Conservation (phyloP, 2,888 invertebrate genomes). For the Belgica antarctica region DNA sequence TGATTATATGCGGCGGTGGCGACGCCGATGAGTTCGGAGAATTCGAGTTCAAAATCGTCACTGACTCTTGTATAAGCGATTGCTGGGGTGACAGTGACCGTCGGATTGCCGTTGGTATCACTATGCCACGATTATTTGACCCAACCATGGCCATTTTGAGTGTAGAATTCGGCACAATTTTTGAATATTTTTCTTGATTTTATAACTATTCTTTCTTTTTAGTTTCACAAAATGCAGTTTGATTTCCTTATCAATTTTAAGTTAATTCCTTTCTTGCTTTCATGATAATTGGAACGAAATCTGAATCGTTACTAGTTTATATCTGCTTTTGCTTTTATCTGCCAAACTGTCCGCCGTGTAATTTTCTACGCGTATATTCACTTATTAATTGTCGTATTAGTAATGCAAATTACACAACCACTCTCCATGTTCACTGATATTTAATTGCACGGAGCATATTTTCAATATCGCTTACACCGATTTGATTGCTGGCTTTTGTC, state of each 20-base stretch:
- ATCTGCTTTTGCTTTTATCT: too few relatives aligned
- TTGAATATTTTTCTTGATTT: too few relatives aligned
- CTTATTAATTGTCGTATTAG: constrained; percentile 15
- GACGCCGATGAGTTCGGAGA: constrained; percentile 35
- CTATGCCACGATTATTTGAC: constrained; percentile 33
- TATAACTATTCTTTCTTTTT: neutral
- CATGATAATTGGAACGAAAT: too few relatives aligned
- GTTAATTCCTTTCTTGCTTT: too few relatives aligned
- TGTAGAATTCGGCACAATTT: constrained; percentile 38
- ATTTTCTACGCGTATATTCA: constrained; percentile 12
- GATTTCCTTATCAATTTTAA: too few relatives aligned
- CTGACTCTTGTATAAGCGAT: constrained; percentile 34
- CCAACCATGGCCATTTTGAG: constrained; percentile 40
- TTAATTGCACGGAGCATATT: constrained; percentile 13
- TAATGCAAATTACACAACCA: constrained; percentile 24
- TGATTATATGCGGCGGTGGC: constrained; percentile 32
- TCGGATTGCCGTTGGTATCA: constrained; percentile 35
- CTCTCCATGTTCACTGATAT: neutral
- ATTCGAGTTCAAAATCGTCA: constrained; percentile 36
- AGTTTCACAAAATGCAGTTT: too few relatives aligned
- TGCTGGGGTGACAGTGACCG: constrained; percentile 33
- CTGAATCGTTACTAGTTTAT: too few relatives aligned
- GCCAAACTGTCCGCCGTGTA: too few relatives aligned
- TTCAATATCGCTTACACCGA: neutral
- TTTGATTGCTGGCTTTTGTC: neutral